Conservation (phyloP, 2,888 invertebrate genomes). For the Carcina quercana region DNA sequence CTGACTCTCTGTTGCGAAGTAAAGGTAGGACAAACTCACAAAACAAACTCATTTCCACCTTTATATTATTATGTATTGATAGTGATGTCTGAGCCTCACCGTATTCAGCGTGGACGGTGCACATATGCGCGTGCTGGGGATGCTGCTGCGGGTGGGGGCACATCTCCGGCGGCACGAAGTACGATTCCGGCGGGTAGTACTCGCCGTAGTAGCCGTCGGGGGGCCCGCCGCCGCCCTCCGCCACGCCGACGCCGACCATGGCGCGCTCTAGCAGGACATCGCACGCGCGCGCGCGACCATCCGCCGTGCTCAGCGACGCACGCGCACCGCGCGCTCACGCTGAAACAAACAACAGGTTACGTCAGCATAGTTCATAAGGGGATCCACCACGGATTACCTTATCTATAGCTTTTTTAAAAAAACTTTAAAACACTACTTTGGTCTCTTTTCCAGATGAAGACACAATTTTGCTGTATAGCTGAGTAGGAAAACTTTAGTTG, state of each 20-base stretch:
- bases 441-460: no score
- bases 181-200: constrained; percentile 74
- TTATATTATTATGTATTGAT: no score
- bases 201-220: constrained; percentile 63
- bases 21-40: no score
- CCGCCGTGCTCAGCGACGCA: constrained; percentile 22
- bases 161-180: constrained; percentile 74
- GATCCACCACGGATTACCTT: no score
- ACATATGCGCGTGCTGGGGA: constrained; percentile 77
- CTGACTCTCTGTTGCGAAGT: no score
- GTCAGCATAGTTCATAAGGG: no score
- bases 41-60: no score
- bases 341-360: constrained; percentile 32
- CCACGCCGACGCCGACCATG: constrained; percentile 69
- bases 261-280: constrained; percentile 52
- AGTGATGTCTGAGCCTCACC: constrained; percentile 66
- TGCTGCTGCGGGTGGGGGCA: constrained; percentile 78
- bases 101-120: constrained; percentile 83
- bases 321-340: constrained; percentile 25
- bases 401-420: no score
- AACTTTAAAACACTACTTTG: no score
- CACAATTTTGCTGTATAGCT: no score
- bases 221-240: constrained; percentile 56
- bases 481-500: no score
- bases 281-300: constrained; percentile 17